Conservation (phyloP, 2,797 vertebrate species). For the Liasis olivaceus region DNA sequence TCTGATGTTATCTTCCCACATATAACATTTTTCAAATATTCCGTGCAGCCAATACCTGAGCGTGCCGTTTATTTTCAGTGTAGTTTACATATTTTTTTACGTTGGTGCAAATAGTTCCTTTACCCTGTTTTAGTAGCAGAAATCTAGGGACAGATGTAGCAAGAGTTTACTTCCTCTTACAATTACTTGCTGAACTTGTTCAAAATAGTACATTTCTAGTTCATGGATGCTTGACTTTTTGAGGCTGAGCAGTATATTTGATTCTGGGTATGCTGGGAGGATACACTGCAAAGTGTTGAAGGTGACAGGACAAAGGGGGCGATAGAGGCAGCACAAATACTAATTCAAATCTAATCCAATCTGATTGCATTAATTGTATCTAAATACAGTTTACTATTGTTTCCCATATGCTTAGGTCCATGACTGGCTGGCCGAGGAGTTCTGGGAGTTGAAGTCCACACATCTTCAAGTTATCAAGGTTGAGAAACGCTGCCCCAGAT, state of each 20-base stretch:
- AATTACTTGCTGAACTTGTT: not conserved
- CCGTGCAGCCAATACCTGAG: not conserved
- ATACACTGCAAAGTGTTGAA: not conserved
- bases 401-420: no score
- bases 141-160: not conserved
- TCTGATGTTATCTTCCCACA: not conserved
- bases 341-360: not conserved
- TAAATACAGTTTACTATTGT: not conserved
- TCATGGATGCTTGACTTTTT: not conserved
- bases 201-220: not conserved
- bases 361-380: not conserved
- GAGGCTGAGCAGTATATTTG: not conserved
- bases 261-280: not conserved
- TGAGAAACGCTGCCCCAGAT: not conserved
- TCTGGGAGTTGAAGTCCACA: no score
- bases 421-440: no score
- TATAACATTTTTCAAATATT: not conserved
- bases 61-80: not conserved
- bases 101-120: not conserved
- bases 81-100: not conserved
- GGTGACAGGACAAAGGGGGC: not conserved
- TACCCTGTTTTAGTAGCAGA: not conserved
- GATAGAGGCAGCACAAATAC: not conserved
- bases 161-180: not conserved
- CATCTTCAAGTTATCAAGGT: no score